Percentiles rank a stretch among this genome's conserved stretches.
Evolutionary conservation across 2,113 vertebrate species (phyloP).

Genomic region (Oriolus oriolus): DNA sequence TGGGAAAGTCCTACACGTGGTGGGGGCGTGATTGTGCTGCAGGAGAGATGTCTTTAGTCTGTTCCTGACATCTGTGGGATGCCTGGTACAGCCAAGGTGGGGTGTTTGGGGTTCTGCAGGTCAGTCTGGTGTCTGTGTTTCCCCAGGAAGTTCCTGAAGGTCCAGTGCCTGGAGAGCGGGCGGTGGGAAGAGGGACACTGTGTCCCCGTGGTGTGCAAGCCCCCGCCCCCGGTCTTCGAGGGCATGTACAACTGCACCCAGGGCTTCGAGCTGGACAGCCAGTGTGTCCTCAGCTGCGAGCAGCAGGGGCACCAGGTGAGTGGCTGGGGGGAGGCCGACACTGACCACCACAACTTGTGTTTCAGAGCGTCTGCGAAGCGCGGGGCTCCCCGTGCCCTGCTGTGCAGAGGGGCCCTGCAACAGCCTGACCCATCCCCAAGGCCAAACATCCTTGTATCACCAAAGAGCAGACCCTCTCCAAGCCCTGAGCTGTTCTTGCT

Average conservation of each 20-base stretch:
- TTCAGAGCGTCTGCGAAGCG: not conserved
- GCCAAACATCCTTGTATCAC: not conserved
- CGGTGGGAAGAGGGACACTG: constrained; percentile 85
- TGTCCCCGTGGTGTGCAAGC: constrained; percentile 81
- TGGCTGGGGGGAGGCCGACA: not conserved
- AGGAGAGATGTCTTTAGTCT: not conserved
- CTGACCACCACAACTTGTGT: accelerated
- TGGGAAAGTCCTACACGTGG: accelerated
- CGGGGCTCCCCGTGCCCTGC: not conserved
- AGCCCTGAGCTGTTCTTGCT: not conserved
- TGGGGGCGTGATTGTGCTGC: not conserved
- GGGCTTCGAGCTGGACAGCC: constrained; percentile 79
- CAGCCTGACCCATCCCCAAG: not conserved
- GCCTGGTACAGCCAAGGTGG: not conserved
- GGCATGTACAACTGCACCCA: constrained; percentile 93
- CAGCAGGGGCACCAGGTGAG: constrained; percentile 74
- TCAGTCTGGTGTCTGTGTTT: not conserved
- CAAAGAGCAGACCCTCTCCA: not conserved
- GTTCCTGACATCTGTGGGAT: not conserved
- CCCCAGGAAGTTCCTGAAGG: constrained; percentile 85
- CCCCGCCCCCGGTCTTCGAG: constrained; percentile 81
- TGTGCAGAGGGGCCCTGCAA: accelerated
- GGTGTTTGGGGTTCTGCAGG: not conserved
- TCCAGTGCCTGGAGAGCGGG: constrained; percentile 86
- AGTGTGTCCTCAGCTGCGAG: constrained; percentile 83